Percentiles rank a stretch among this genome's conserved stretches.
Conservation (phyloP, 2,888 invertebrate species). For the Cephus runcator region DNA sequence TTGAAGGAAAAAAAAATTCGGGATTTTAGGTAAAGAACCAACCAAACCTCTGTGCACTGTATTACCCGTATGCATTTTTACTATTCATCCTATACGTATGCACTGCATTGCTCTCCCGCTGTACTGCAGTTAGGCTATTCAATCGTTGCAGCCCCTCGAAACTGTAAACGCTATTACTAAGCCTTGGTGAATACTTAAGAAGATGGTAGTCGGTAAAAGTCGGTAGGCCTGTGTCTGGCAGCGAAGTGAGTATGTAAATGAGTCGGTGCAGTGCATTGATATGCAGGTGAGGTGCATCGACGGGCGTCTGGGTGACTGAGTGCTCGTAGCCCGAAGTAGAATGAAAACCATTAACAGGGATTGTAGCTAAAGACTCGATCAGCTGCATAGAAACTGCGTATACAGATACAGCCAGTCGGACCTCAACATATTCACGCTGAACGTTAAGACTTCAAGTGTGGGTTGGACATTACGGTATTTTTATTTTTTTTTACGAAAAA, state of each 20-base stretch:
- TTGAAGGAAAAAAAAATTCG: no score
- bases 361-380: slow-evolving; percentile 9
- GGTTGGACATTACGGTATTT: background rate
- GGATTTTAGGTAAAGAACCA: no score
- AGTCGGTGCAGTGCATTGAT: slow-evolving; percentile 46
- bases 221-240: slow-evolving; percentile 9
- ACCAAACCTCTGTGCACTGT: no score
- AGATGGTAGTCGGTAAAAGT: background rate
- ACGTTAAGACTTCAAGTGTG: background rate
- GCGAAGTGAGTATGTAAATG: slow-evolving; percentile 52
- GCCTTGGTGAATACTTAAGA: background rate
- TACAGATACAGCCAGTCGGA: background rate
- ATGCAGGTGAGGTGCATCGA: slow-evolving; percentile 53
- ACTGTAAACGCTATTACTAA: background rate
- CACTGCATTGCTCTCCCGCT: background rate
- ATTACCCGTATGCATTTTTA: no score
- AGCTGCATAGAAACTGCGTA: background rate
- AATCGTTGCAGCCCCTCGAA: background rate
- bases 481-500: background rate
- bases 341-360: slow-evolving; percentile 44
- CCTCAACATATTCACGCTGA: no score
- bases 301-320: slow-evolving; percentile 49
- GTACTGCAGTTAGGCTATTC: background rate
- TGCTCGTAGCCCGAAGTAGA: slow-evolving; percentile 40
- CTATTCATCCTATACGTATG: background rate